Evolutionary conservation across 2,888 invertebrate species (phyloP), one percentile per base, ranked within the genome.

Genomic region (Cistogaster globosa): DNA sequence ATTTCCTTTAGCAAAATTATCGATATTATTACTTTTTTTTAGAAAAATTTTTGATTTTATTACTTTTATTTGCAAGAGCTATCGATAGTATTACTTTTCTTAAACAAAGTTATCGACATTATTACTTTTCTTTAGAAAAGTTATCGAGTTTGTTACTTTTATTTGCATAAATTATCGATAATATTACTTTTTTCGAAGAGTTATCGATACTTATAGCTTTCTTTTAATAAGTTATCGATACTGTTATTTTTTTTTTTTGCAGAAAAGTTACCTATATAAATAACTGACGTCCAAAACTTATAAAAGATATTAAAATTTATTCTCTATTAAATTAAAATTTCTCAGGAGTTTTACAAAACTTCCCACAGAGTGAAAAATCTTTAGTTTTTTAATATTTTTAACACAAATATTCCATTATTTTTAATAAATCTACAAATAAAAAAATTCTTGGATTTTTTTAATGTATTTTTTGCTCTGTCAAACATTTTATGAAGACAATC

Each of bases 381-480:
- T 9, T 11, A 45, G 8, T 72, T 62, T 58, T 18, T 72, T 14
- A 58, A 48, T 36, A 48, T 60, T 48, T 9, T 20, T 14, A 60
- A 48, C 48, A 51, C 48, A 60, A 12, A n/a, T 36, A 4, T 45
- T 0, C 51, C 18, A 72, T 72, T 60, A 11, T 20, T 48, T 1
- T 38, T 5, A 7, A 42, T n/a, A 32, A 45, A 65, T 12, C 12
- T 42, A 26, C 2, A 8, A 22, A 16, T 12, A 14, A 22, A 63
- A 53, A 22, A 36, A 32, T 32, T 32, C 6, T 58, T 20, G 4
- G 4, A 26, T 38, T 69, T 63, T 42, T 32, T 42, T 62, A 68
- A 77, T 20, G 68, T 55, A 32, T 42, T 68, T 53, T 53, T 53
- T 42, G 5, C 60, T 18, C 71, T 14, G 4, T 58, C 32, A 8